These are phyloP conservation scores for Oncorhynchus nerka DNA, from an alignment of 2,113 vertebrate genomes.

Conservation along the genomic window DNA sequence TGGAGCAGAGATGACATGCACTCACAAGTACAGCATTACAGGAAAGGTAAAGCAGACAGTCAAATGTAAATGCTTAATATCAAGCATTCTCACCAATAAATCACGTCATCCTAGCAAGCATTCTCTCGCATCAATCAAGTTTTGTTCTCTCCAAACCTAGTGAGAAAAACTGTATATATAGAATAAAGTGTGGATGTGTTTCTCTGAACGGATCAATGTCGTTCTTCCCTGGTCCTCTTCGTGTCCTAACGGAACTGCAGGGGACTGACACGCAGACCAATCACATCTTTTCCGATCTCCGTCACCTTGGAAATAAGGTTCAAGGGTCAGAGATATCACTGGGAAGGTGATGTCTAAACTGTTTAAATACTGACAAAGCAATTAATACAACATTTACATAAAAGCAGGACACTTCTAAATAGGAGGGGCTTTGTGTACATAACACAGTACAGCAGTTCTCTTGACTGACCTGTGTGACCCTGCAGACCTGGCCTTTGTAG, in stretches of 20 bases:
- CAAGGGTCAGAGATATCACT: slow-evolving; percentile 6
- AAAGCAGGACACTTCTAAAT: not conserved
- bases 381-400: not conserved
- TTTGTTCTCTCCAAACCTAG: not conserved
- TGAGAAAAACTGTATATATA: not conserved
- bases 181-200: slow-evolving; percentile 20
- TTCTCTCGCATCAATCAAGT: not conserved
- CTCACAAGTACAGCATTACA: slow-evolving; percentile 30
- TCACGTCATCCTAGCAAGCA: not conserved
- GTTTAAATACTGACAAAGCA: not conserved
- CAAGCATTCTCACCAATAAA: slow-evolving; percentile 2
- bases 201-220: not conserved
- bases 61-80: slow-evolving; percentile 12
- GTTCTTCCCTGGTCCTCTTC: not conserved
- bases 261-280: slow-evolving; percentile 92
- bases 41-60: slow-evolving; percentile 4
- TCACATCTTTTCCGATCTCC: slow-evolving; percentile 93
- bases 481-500: slow-evolving; percentile 92
- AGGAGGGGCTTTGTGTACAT: not conserved
- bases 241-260: slow-evolving; percentile 88
- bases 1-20: slow-evolving; percentile 23
- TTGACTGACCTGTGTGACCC: slow-evolving; percentile 82
- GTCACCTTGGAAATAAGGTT: slow-evolving; percentile 79
- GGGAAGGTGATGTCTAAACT: not conserved
- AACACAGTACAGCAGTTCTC: not conserved